phyloP scores from a whole-genome alignment of 2,113 vertebrate species.

The Melanocharis versteri region DNA sequence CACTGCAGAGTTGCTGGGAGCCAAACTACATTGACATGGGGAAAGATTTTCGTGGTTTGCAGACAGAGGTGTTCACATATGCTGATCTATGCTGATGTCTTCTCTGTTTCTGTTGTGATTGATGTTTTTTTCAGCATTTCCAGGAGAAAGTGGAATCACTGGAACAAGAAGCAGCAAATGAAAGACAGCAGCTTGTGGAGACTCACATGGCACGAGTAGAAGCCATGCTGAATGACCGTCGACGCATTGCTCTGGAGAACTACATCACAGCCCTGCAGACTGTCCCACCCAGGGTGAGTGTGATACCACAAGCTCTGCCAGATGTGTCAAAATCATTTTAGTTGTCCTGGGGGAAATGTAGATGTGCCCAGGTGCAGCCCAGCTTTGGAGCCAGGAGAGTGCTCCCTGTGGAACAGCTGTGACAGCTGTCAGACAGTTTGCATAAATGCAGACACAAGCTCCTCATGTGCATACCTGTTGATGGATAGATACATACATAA shows the following conservation, averaged over 20 bases:
- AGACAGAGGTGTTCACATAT: accelerated
- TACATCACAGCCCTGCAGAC: slow-evolving; percentile 93
- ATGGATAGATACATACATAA: not conserved
- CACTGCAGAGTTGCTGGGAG: not conserved
- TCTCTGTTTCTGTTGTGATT: not conserved
- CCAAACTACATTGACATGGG: not conserved
- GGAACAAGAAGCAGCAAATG: slow-evolving; percentile 95
- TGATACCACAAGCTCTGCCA: not conserved
- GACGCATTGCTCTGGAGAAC: slow-evolving; percentile 92
- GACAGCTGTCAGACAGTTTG: not conserved
- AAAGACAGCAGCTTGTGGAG: slow-evolving; percentile 95
- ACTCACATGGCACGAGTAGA: slow-evolving; percentile 97
- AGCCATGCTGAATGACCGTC: slow-evolving; percentile 93
- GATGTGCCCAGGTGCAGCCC: not conserved
- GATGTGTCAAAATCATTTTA: not conserved
- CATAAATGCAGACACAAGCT: not conserved
- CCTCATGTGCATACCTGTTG: accelerated
- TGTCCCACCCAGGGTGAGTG: slow-evolving; percentile 78
- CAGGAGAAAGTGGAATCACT: slow-evolving; percentile 96
- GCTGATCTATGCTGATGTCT: not conserved
- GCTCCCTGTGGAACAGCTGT: not conserved
- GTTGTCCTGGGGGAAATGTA: not conserved
- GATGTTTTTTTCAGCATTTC: slow-evolving; percentile 81
- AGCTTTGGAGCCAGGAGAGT: not conserved
- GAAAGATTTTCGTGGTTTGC: not conserved